Base-by-base conservation (phyloP, 2,797 vertebrate genomes). In the Ctenosaura bakeri region DNA sequence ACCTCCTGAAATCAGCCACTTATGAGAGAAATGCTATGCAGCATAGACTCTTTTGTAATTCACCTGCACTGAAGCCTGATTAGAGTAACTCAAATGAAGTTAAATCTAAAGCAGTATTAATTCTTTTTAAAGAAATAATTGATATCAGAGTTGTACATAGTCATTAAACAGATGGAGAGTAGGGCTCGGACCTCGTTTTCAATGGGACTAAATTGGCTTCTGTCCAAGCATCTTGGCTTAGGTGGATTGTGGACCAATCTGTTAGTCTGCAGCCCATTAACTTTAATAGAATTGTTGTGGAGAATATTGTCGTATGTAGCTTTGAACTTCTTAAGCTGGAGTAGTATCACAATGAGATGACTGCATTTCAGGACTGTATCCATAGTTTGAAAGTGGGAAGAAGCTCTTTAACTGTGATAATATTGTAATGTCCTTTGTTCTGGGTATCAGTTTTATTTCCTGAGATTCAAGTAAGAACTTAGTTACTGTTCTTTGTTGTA, bases 381-480 rank as follows among this genome's bases (percentile, higher is more conserved):
- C 29, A 35, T 62, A 59, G 64, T 22, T 1, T 1, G 54, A 74
- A 38, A 12, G 66, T 77, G 56, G 71, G 29, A 14, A 52, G 80
- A 79, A 56, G 38, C 16, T 50, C 13, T 42, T 82, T 82, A 66
- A 89, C 18, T 8, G 20, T n/a, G 83, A 54, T 46, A 2, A 83
- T 90, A 91, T 80, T 8, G 84, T 83, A 81, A 84, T 56, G 16
- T 86, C 71, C 3, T 7, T 29, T 42, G 62, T 71, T 14, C 50
- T 22, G 6, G 74, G 64, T 83, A 35, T 12, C 64, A 83, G 73
- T 62, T 87, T 87, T 59, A 24, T 0, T 1, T 0, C 2, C n/a
- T 81, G 32, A 94, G 93, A 88, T n/a, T 82, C 81, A 89, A 90
- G 56, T 85, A 74, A 59, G 76, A 46, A 42, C 14, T 42, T 77